Evolutionary conservation across 2,113 vertebrate species (phyloP).

Genomic region (Thermophis baileyi): DNA sequence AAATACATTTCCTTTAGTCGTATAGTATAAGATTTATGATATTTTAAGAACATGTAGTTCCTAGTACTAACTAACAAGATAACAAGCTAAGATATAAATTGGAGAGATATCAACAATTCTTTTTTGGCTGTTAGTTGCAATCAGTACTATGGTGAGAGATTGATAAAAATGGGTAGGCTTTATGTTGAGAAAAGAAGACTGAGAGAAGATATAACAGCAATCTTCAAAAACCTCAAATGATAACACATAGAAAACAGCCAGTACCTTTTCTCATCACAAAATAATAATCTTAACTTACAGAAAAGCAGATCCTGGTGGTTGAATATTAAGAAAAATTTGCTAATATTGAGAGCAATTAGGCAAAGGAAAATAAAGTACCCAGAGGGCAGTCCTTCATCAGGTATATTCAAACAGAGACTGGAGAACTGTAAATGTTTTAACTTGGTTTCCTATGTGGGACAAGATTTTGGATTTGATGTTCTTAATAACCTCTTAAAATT

Average conservation of each 20-base stretch:
- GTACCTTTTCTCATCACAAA: neutral
- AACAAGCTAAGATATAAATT: neutral
- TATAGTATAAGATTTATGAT: neutral
- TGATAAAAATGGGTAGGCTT: neutral
- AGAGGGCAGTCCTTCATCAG: neutral
- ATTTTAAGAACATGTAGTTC: neutral
- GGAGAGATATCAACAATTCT: neutral
- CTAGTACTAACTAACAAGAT: neutral
- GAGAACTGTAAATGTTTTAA: neutral
- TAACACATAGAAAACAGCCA: neutral
- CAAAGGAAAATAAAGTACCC: neutral
- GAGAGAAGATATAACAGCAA: neutral
- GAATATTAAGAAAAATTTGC: neutral
- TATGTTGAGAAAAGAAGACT: neutral
- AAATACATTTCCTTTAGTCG: neutral
- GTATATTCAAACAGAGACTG: neutral
- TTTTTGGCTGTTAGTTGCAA: neutral
- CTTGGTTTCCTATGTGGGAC: neutral
- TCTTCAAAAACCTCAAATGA: neutral
- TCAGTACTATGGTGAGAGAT: neutral
- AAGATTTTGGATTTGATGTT: neutral
- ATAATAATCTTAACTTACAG: neutral
- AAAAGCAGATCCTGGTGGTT: neutral
- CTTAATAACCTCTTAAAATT: neutral
- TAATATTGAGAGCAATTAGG: neutral